phyloP scores from a whole-genome alignment of 2,113 vertebrate species.

The Phocoena phocoena region DNA sequence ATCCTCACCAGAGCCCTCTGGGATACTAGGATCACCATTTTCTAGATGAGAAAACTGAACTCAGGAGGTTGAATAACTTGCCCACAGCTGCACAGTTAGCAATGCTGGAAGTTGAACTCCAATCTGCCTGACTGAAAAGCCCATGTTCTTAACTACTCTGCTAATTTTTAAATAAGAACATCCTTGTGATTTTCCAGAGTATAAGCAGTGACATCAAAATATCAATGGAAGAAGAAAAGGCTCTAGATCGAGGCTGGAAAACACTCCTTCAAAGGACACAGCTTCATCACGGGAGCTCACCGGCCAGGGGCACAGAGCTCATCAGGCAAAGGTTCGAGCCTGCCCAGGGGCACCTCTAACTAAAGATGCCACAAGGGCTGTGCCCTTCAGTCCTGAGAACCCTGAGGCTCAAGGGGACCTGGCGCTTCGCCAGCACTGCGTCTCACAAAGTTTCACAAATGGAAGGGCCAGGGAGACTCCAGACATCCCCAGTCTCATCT shows the following conservation, averaged over 20 bases:
- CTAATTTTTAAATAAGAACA: neutral
- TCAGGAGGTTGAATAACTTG: slow-evolving; percentile 9
- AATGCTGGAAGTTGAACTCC: neutral
- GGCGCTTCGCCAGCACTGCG: rapidly evolving
- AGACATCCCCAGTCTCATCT: neutral
- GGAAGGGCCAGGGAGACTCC: neutral
- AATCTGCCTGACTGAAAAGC: neutral
- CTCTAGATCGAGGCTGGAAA: neutral
- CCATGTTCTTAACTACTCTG: neutral
- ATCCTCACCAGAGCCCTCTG: neutral
- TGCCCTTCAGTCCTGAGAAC: neutral
- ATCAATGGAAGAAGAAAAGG: neutral
- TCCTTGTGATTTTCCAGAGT: neutral
- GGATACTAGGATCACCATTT: neutral
- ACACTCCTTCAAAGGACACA: neutral
- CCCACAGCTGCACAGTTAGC: neutral
- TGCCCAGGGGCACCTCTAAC: neutral
- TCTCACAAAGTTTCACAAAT: neutral
- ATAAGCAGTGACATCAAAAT: neutral
- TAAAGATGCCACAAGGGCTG: rapidly evolving
- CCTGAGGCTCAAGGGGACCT: neutral
- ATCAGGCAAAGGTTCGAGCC: neutral
- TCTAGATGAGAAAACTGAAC: neutral
- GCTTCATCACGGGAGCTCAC: neutral
- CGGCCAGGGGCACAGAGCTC: neutral